These are phyloP conservation scores for Napeogenes sylphis DNA, from an alignment of 2,888 invertebrate species.

Conservation along the genomic window DNA sequence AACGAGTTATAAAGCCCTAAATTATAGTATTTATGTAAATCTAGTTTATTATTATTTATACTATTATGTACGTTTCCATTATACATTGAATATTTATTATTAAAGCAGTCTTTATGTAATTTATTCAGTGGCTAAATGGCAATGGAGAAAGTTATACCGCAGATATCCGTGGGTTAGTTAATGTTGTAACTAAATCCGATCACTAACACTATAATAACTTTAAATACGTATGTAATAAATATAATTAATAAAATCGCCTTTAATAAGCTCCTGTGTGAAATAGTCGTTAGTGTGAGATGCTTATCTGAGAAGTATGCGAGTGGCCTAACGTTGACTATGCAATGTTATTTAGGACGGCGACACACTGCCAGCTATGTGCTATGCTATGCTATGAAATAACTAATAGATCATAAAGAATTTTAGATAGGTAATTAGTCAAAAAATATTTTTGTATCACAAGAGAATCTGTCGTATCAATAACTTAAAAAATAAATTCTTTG, in stretches of 20 bases:
- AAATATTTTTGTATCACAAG: no score
- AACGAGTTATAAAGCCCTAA: slow-evolving; percentile 13
- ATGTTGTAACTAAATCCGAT: not conserved
- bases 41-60: slow-evolving; percentile 1
- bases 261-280: slow-evolving; percentile 39
- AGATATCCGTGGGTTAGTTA: not conserved
- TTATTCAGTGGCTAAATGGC: no score
- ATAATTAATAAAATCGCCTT: slow-evolving; percentile 28
- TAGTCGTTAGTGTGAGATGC: slow-evolving; percentile 56
- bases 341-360: slow-evolving; percentile 18
- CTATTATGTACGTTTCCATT: not conserved
- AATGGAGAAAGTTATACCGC: no score
- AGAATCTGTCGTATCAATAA: no score
- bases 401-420: no score
- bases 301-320: slow-evolving; percentile 46
- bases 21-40: slow-evolving; percentile 6
- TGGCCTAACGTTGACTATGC: slow-evolving; percentile 30
- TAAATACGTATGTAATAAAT: slow-evolving; percentile 15
- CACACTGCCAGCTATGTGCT: not conserved
- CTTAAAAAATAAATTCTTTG: no score
- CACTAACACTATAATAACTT: not conserved
- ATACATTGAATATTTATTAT: not conserved
- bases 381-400: no score
- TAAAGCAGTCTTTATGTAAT: not conserved
- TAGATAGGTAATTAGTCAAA: no score